These are phyloP conservation scores for Nylanderia fulva DNA, from an alignment of 1,140 invertebrate species.

Conservation along the genomic window DNA sequence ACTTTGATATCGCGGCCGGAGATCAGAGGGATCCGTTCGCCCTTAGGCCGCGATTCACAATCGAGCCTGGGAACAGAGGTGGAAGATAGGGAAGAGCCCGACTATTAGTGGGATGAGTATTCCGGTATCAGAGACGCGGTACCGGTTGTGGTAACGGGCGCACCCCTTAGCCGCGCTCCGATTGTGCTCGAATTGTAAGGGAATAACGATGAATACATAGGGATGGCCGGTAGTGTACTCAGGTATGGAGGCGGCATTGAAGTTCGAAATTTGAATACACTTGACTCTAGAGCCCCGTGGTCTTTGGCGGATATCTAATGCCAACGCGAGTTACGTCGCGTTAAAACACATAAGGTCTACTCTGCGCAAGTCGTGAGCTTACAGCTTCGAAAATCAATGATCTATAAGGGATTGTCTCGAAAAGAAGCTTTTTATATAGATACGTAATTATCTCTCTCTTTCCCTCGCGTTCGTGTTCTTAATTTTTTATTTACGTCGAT, in stretches of 20 bases:
- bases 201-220: slow-evolving; percentile 57
- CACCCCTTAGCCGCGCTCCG: slow-evolving; percentile 51
- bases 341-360: not conserved
- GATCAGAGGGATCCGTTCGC: slow-evolving; percentile 59
- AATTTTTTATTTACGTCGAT: slow-evolving; percentile 19
- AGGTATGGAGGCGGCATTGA: not conserved
- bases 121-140: slow-evolving; percentile 60
- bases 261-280: slow-evolving; percentile 51
- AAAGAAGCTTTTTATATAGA: not conserved
- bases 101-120: slow-evolving; percentile 62
- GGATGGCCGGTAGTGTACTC: not conserved
- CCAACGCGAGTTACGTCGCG: slow-evolving; percentile 9
- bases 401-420: not conserved
- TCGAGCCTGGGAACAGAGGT: slow-evolving; percentile 53
- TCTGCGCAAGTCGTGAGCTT: not conserved
- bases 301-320: slow-evolving; percentile 18
- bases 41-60: slow-evolving; percentile 60
- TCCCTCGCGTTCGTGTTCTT: not conserved
- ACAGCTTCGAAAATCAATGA: not conserved
- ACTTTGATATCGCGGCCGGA: slow-evolving; percentile 54
- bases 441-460: too few relatives aligned
- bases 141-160: slow-evolving; percentile 55
- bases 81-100: slow-evolving; percentile 55
- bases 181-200: slow-evolving; percentile 59
- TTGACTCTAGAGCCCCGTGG: slow-evolving; percentile 10